Percentiles rank a stretch among this genome's conserved stretches.
Evolutionary conservation across 1,140 invertebrate species (phyloP).

Genomic region (Potamilus streckersoni): DNA sequence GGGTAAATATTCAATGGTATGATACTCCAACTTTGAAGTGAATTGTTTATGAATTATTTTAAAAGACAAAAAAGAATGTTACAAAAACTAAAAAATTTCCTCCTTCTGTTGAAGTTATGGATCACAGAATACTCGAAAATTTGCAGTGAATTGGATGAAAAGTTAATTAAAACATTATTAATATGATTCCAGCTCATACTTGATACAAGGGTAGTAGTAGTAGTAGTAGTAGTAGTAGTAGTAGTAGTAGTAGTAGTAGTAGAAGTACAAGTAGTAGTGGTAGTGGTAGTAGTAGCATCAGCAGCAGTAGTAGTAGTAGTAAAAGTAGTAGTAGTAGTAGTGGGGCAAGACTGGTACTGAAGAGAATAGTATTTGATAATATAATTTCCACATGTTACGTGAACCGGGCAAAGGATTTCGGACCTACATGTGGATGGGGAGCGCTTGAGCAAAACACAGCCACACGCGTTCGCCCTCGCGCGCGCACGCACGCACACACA

Average conservation of each 20-base stretch:
- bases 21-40: no score
- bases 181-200: no score
- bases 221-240: constrained; percentile 4
- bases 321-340: constrained; percentile 1
- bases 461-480: neutral
- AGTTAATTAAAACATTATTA: no score
- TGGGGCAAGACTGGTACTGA: neutral
- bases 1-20: no score
- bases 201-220: constrained; percentile 1
- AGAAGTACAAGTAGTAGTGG: neutral
- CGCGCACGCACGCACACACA: neutral
- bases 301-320: neutral
- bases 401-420: neutral
- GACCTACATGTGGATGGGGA: neutral
- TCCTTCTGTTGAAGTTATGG: no score
- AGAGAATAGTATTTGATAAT: neutral
- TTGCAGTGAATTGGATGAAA: no score
- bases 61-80: no score
- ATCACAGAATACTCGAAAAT: no score
- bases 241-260: neutral
- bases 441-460: neutral
- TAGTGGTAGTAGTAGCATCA: neutral
- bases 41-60: no score
- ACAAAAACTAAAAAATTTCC: no score
- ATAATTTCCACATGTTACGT: neutral